These are phyloP conservation scores for Neodiprion lecontei DNA, from an alignment of 1,140 invertebrate species.

Conservation along the genomic window DNA sequence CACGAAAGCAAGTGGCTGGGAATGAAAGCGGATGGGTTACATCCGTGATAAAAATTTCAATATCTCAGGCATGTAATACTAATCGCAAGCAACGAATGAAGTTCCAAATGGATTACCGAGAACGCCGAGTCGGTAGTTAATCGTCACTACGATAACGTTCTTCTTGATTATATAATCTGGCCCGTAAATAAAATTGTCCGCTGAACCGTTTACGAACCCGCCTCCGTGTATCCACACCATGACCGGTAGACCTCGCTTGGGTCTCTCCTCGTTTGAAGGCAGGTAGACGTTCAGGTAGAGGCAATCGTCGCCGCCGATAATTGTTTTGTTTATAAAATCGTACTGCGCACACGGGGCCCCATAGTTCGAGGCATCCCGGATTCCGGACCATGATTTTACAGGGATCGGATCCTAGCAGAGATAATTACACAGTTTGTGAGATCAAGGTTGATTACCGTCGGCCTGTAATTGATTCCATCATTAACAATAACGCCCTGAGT, in stretches of 20 bases:
- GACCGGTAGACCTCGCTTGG: background rate
- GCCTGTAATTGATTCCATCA: too few relatives aligned
- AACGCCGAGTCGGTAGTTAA: conserved; percentile 73
- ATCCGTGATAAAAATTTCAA: too few relatives aligned
- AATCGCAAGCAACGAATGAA: background rate
- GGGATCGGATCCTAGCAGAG: background rate
- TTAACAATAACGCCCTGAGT: too few relatives aligned
- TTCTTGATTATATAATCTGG: conserved; percentile 59
- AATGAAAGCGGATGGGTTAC: too few relatives aligned
- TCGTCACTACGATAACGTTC: conserved; percentile 69
- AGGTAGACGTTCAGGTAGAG: conserved; percentile 3
- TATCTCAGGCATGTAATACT: too few relatives aligned
- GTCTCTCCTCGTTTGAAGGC: background rate
- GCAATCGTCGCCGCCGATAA: conserved; percentile 7
- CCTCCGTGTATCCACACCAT: conserved; percentile 54
- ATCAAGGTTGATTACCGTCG: too few relatives aligned
- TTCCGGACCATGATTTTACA: background rate
- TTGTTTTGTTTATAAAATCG: background rate
- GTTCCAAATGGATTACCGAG: conserved; percentile 53
- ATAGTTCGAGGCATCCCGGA: background rate
- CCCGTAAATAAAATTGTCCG: conserved; percentile 51
- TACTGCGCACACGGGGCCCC: background rate
- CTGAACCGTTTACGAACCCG: conserved; percentile 55
- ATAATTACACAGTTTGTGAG: background rate
- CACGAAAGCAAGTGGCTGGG: too few relatives aligned